Evolutionary conservation across 2,113 vertebrate species (phyloP).

Genomic region (Parotia lawesii): DNA sequence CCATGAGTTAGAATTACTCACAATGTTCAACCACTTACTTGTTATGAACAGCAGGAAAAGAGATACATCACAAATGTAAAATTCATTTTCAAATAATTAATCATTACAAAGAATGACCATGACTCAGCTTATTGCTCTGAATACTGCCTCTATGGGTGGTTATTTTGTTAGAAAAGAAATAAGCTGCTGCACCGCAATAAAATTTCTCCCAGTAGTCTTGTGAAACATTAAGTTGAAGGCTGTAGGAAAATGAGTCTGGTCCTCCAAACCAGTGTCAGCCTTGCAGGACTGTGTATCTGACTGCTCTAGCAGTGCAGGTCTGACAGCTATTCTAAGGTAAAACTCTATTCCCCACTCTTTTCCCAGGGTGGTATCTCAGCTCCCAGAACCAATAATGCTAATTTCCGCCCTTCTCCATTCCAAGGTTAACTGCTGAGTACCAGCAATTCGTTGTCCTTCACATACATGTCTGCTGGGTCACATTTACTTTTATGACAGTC

Average conservation of each 20-base stretch:
- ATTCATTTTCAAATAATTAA: constrained; percentile 62
- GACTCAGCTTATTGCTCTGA: constrained; percentile 43
- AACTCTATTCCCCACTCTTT: background rate
- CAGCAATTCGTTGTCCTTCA: background rate
- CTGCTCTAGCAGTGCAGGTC: background rate
- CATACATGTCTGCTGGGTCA: background rate
- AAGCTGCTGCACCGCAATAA: background rate
- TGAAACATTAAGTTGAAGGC: background rate
- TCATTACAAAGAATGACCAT: constrained; percentile 54
- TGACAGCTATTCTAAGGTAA: background rate
- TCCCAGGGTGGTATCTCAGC: background rate
- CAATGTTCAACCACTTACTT: constrained; percentile 6
- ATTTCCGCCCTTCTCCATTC: background rate
- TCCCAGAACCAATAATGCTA: background rate
- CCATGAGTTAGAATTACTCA: constrained; percentile 49
- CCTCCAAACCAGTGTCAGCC: background rate
- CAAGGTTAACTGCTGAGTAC: background rate
- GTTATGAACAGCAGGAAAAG: constrained; percentile 45
- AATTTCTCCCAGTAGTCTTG: background rate
- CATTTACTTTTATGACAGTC: background rate
- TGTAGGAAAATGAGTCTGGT: background rate
- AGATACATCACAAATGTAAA: constrained; percentile 33
- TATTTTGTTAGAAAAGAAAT: constrained; percentile 25
- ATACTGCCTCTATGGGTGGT: background rate
- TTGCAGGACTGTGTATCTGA: background rate